Conservation (phyloP, 2,888 invertebrate species). For the Nephrotoma appendiculata region DNA sequence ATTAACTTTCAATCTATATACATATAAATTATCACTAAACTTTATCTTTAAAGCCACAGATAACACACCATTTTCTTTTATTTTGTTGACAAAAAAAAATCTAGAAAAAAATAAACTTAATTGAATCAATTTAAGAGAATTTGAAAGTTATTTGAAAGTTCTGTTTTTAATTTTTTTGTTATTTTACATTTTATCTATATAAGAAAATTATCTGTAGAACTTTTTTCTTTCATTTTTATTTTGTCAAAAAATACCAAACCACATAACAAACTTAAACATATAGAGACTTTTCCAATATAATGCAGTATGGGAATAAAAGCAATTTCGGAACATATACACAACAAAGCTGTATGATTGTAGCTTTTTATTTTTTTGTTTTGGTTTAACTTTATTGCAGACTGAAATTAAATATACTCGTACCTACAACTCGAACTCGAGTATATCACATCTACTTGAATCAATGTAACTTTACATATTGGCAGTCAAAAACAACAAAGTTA, state of each 20-base stretch:
- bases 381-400: background rate
- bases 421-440: background rate
- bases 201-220: background rate
- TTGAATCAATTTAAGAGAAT: background rate
- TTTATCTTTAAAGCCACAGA: background rate
- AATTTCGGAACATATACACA: background rate
- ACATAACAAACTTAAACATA: background rate
- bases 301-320: background rate
- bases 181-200: background rate
- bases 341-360: background rate
- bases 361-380: background rate
- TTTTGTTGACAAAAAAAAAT: background rate
- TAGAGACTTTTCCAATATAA: background rate
- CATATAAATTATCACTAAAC: background rate
- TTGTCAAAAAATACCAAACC: background rate
- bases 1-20: too few relatives aligned
- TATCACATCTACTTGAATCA: background rate
- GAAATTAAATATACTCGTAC: background rate
- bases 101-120: background rate
- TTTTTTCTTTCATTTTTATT: background rate
- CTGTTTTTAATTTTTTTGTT: background rate
- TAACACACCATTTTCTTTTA: background rate
- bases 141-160: background rate
- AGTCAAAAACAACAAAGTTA: background rate
- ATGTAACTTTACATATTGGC: background rate